A percentile compares a stretch with the other conserved stretches of the same genome.
These are phyloP conservation scores for Phallusia fumigata DNA, from an alignment of 23 tunicate species.

Conservation along the genomic window DNA sequence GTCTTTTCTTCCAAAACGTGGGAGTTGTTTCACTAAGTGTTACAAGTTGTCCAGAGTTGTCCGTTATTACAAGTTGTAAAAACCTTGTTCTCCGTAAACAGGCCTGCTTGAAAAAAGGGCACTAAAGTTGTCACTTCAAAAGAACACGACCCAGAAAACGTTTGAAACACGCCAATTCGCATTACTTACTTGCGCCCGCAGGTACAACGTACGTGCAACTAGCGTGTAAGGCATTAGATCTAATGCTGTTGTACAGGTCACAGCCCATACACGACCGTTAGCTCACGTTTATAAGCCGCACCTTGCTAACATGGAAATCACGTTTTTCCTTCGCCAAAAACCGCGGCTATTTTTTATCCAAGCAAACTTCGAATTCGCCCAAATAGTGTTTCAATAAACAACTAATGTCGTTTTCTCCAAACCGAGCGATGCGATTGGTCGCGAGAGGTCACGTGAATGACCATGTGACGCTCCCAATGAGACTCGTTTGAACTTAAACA, in stretches of 20 bases:
- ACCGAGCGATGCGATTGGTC: no score
- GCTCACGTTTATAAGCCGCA: background rate
- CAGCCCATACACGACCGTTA: background rate
- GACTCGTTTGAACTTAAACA: background rate
- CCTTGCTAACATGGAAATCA: background rate
- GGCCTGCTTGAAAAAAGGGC: background rate
- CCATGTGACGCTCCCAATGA: background rate
- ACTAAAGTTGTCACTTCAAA: background rate
- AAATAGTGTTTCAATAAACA: no score
- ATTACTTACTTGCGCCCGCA: background rate
- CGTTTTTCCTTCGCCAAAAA: background rate
- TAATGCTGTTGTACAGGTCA: background rate
- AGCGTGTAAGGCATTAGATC: background rate
- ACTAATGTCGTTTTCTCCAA: no score
- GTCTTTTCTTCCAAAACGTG: no score
- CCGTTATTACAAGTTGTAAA: background rate
- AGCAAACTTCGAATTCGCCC: background rate
- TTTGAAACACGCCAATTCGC: background rate
- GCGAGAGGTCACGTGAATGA: no score
- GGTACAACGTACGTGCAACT: background rate
- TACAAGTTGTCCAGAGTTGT: no score
- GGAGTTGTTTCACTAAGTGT: no score
- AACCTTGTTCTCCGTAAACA: background rate
- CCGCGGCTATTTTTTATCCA: background rate
- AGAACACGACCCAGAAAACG: background rate